phyloP scores from a whole-genome alignment of 2,113 vertebrate genomes.

The Onychorhynchus coronatus region DNA sequence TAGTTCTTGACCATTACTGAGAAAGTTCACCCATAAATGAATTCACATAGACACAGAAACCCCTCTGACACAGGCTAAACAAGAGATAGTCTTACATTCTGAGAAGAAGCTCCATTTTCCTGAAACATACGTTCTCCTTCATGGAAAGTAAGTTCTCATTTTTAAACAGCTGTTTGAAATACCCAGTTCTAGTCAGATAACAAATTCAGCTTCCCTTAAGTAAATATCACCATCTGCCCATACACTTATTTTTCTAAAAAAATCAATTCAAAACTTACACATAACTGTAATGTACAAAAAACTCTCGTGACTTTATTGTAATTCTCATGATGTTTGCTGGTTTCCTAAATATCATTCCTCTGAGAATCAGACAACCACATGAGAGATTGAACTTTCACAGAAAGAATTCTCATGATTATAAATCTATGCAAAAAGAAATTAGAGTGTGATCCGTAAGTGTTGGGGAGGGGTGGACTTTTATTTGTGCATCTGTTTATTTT shows the following conservation, averaged over 20 bases:
- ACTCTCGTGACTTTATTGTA: not conserved
- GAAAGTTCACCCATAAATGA: not conserved
- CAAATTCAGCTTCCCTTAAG: slow-evolving; percentile 45
- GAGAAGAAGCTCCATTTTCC: not conserved
- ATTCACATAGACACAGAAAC: not conserved
- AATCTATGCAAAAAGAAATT: not conserved
- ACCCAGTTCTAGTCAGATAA: slow-evolving; percentile 45
- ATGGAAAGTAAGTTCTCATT: slow-evolving; percentile 21
- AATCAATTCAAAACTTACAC: not conserved
- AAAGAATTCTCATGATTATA: not conserved
- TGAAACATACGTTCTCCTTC: slow-evolving; percentile 36
- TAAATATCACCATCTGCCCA: slow-evolving; percentile 65
- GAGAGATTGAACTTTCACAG: not conserved
- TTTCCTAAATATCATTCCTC: not conserved
- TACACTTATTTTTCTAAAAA: slow-evolving; percentile 32
- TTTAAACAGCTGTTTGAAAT: slow-evolving; percentile 58
- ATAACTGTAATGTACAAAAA: not conserved
- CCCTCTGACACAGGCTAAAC: not conserved
- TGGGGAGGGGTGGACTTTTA: not conserved
- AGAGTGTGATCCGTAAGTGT: not conserved
- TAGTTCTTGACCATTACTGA: not conserved
- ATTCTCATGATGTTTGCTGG: not conserved
- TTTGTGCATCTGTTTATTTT: not conserved
- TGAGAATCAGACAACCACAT: not conserved
- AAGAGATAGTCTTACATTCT: not conserved